phyloP scores from a whole-genome alignment of 2,113 vertebrate genomes.

The pig (Sus scrofa) region DNA sequence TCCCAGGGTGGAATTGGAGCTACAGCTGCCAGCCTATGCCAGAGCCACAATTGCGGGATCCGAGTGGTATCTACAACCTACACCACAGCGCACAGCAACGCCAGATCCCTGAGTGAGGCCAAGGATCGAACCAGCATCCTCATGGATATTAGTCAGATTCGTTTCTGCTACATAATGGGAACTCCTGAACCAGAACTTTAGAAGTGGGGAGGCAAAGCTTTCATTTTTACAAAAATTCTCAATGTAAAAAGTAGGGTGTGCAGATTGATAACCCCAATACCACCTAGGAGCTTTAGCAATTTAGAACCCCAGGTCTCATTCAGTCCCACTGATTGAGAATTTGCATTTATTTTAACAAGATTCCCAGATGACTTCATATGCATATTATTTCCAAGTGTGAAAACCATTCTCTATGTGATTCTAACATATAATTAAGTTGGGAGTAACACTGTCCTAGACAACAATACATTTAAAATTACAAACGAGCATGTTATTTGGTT shows the following conservation, averaged over 20 bases:
- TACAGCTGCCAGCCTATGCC: too few relatives aligned
- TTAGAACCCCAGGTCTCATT: background rate
- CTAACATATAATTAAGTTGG: background rate
- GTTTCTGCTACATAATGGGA: too few relatives aligned
- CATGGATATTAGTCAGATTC: too few relatives aligned
- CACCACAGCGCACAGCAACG: too few relatives aligned
- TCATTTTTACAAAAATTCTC: background rate
- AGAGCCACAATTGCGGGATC: too few relatives aligned
- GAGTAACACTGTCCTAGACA: background rate
- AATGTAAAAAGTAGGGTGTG: background rate
- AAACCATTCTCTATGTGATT: background rate
- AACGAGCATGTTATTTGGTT: background rate
- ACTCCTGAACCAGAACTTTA: background rate
- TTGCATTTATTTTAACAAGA: conserved; percentile 10
- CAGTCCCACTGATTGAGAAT: background rate
- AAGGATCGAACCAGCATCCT: too few relatives aligned
- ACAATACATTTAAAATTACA: background rate
- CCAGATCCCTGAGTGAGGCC: too few relatives aligned
- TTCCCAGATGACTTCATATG: background rate
- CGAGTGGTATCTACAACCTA: too few relatives aligned
- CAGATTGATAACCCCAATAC: background rate
- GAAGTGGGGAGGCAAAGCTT: background rate
- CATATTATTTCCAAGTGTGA: background rate
- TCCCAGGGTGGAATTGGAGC: too few relatives aligned
- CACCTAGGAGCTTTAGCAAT: background rate